Evolutionary conservation across 1,140 invertebrate genomes (phyloP), one percentile per base, ranked within the genome.

Genomic region (Apis dorsata): DNA sequence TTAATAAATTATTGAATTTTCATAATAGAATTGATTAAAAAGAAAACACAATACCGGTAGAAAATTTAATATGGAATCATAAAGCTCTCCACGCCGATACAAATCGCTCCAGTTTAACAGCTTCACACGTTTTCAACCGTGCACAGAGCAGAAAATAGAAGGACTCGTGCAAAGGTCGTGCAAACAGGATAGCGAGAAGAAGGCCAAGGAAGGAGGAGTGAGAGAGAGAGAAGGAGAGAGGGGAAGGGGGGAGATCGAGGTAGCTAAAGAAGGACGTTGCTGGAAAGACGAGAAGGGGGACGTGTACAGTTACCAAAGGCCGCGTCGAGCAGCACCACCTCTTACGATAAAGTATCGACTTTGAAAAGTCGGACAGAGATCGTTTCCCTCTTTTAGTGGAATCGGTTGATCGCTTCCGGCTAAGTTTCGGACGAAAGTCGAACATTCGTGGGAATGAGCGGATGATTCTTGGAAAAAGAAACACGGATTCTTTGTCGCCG

Each of bases 281-380:
- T 80, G 79, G 57, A 55, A 62, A 53, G 81, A 70, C 59, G 53
- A 71, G 82, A 62, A 55, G 68, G 53, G 53, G 49, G 88, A 84
- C 34, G 80, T 83, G 85, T 91, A 91, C 90, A 91, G 90, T 91
- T 91, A 91, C 83, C 83, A 81, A 88, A 85, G 89, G 82, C 78
- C 68, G 83, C 71, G 49, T 51, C 69, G 34, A 87, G n/a, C 57
- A 77, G 44, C 85, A 83, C 80, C 75, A 90, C 88, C 88, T 88
- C 70, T 81, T 57, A 86, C 74, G 84, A 84, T 89, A 81, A 83
- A 88, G 70, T 84, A 84, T 84, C 73, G 70, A 59, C 66, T 63
- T 63, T 71, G 57, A 77, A 65, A 86, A 85, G 77, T 90, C 85
- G 85, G 75, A 81, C 85, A 34, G 71, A 85, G 66, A 80, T 85